Conservation (phyloP, 2,888 invertebrate species). For the Netelia fuscicornis region DNA sequence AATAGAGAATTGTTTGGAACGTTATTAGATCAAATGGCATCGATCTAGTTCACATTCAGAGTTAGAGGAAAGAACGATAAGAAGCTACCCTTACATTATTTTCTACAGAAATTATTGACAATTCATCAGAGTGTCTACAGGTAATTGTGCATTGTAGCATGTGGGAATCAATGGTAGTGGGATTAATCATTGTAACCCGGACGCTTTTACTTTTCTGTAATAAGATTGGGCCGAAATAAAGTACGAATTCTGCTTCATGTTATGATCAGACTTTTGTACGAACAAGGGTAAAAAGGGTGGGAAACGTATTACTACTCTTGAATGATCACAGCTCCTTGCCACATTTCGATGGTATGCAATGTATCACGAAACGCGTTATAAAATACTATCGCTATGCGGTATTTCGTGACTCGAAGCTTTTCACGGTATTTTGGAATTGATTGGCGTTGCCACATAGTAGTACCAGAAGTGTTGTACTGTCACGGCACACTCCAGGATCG, state of each 20-base stretch:
- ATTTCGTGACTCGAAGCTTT: slow-evolving; percentile 60
- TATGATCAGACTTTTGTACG: slow-evolving; percentile 16
- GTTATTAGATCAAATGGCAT: too few species aligned
- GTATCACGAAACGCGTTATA: slow-evolving; percentile 28
- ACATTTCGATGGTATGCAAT: slow-evolving; percentile 20
- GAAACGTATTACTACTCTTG: neutral
- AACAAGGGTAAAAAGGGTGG: too few species aligned
- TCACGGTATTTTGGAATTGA: slow-evolving; percentile 53
- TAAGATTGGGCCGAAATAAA: too few species aligned
- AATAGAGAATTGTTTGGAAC: slow-evolving; percentile 6
- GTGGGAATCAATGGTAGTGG: too few species aligned
- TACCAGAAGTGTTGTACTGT: slow-evolving; percentile 19
- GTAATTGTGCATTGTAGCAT: too few species aligned
- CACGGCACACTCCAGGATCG: slow-evolving; percentile 23
- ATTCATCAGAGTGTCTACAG: too few species aligned
- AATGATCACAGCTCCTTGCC: neutral
- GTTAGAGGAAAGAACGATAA: too few species aligned
- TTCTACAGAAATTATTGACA: too few species aligned
- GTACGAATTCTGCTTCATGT: slow-evolving; percentile 14
- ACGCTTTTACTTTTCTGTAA: too few species aligned
- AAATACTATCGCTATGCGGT: slow-evolving; percentile 21
- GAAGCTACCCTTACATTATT: too few species aligned
- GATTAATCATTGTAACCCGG: too few species aligned
- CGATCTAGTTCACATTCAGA: too few species aligned
- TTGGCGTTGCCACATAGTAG: slow-evolving; percentile 50